Evolutionary conservation across 1,140 invertebrate species (phyloP).

Genomic region (Drosophila leontia): DNA sequence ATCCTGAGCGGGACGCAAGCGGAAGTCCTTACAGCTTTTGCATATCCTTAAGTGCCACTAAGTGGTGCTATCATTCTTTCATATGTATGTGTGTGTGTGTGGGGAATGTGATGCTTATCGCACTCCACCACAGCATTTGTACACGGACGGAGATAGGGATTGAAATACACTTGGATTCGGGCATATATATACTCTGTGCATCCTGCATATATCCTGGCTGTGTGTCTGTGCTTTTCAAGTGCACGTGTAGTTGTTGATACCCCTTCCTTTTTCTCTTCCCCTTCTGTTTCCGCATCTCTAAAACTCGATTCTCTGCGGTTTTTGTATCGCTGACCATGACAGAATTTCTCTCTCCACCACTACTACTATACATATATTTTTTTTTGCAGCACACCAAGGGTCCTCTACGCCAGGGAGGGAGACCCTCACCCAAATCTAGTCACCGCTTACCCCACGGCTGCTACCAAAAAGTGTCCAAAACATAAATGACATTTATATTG

Average conservation of each 20-base stretch:
- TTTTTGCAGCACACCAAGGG: constrained; percentile 22
- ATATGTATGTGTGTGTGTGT: constrained; percentile 5
- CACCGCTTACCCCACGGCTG: constrained; percentile 7
- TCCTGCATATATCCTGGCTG: constrained; percentile 18
- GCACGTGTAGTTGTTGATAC: constrained; percentile 60
- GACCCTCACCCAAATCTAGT: background rate
- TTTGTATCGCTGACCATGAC: constrained; percentile 73
- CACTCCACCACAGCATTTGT: constrained; percentile 40
- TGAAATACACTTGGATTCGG: constrained; percentile 18
- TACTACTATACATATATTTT: background rate
- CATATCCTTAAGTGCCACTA: constrained; percentile 81
- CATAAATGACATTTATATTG: constrained; percentile 83
- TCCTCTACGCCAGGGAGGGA: constrained; percentile 5
- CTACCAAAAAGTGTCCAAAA: constrained; percentile 65
- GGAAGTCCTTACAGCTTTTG: constrained; percentile 77
- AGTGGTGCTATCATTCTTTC: constrained; percentile 76
- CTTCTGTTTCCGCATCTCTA: background rate
- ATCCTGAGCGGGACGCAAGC: constrained; percentile 44
- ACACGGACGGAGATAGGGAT: constrained; percentile 16
- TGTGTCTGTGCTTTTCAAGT: constrained; percentile 57
- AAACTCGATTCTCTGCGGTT: constrained; percentile 34
- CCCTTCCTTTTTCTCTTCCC: constrained; percentile 12
- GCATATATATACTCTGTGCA: constrained; percentile 10
- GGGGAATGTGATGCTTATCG: constrained; percentile 67
- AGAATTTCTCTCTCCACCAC: constrained; percentile 53